Evolutionary conservation across 2,888 invertebrate species (phyloP).

Genomic region (Cheilosia grossa): DNA sequence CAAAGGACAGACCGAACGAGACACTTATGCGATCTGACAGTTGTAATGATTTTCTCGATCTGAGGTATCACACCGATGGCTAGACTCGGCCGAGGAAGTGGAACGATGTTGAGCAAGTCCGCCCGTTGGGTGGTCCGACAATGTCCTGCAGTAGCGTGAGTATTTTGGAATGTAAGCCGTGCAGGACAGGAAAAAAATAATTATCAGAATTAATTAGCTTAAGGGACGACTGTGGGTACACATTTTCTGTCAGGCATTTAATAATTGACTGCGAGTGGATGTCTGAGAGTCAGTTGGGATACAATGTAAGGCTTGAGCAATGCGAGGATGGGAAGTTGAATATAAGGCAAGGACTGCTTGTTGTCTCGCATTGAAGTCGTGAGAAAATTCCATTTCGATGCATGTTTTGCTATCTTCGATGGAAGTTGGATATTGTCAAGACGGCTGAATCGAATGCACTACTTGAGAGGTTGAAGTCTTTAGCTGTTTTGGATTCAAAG

Average conservation of each 20-base stretch:
- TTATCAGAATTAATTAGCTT: not conserved
- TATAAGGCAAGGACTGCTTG: not conserved
- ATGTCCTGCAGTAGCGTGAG: not conserved
- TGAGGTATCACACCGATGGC: constrained; percentile 34
- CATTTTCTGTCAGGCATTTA: constrained; percentile 39
- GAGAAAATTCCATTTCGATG: not conserved
- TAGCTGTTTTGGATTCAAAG: too few relatives aligned
- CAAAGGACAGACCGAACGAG: constrained; percentile 55
- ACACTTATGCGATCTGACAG: constrained; percentile 68
- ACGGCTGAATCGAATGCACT: too few relatives aligned
- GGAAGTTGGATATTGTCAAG: too few relatives aligned
- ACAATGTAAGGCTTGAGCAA: not conserved
- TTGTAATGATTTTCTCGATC: constrained; percentile 68
- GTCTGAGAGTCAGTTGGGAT: not conserved
- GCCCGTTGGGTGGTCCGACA: constrained; percentile 58
- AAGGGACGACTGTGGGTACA: not conserved
- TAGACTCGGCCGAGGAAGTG: not conserved
- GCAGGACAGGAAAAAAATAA: not conserved
- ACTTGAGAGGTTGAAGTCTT: too few relatives aligned
- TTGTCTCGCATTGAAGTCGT: not conserved
- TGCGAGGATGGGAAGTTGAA: not conserved
- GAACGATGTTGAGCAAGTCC: not conserved
- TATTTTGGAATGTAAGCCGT: not conserved
- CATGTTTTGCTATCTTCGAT: not conserved
- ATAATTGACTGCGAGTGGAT: constrained; percentile 56